A percentile compares a stretch with the other conserved stretches of the same genome.
phyloP scores from a whole-genome alignment of 23 tunicate genomes.

The Trididemnum miniatum region DNA sequence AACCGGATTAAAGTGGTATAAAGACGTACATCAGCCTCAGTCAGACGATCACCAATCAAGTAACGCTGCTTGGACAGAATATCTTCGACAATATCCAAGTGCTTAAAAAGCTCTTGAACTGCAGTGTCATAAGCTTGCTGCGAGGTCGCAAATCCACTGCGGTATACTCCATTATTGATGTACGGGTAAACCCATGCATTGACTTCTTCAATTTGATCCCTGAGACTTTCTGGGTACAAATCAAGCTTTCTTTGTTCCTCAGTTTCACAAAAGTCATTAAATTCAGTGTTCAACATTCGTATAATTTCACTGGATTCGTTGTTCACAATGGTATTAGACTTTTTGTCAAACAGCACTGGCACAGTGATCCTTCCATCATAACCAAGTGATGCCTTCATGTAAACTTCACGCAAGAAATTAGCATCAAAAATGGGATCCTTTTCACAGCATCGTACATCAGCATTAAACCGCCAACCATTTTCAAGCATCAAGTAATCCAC shows the following conservation, averaged over 20 bases:
- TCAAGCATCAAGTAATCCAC: slow-evolving; percentile 77
- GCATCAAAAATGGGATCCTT: slow-evolving; percentile 80
- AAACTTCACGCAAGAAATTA: slow-evolving; percentile 58
- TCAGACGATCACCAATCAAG: slow-evolving; percentile 63
- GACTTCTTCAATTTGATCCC: slow-evolving; percentile 60
- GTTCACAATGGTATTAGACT: slow-evolving; percentile 69
- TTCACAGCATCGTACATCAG: slow-evolving; percentile 48
- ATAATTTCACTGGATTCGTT: slow-evolving; percentile 96
- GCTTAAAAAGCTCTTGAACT: slow-evolving; percentile 52
- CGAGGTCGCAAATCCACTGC: slow-evolving; percentile 69
- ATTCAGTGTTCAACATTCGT: slow-evolving; percentile 54
- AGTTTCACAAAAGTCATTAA: slow-evolving; percentile 59
- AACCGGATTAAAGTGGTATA: slow-evolving; percentile 79
- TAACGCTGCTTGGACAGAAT: slow-evolving; percentile 70
- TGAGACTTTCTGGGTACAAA: slow-evolving; percentile 58
- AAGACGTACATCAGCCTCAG: slow-evolving; percentile 84
- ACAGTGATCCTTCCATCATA: slow-evolving; percentile 82
- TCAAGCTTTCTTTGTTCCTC: slow-evolving; percentile 61
- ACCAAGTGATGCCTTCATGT: slow-evolving; percentile 52
- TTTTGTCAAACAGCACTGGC: slow-evolving; percentile 87
- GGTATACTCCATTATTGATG: slow-evolving; percentile 89
- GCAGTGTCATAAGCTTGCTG: slow-evolving; percentile 87
- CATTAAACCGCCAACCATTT: slow-evolving; percentile 89
- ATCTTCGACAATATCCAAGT: slow-evolving; percentile 83
- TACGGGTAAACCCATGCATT: slow-evolving; percentile 83